A percentile compares a stretch with the other conserved stretches of the same genome.
Conservation (phyloP, 2,113 vertebrate species). For the Limanda limanda region DNA sequence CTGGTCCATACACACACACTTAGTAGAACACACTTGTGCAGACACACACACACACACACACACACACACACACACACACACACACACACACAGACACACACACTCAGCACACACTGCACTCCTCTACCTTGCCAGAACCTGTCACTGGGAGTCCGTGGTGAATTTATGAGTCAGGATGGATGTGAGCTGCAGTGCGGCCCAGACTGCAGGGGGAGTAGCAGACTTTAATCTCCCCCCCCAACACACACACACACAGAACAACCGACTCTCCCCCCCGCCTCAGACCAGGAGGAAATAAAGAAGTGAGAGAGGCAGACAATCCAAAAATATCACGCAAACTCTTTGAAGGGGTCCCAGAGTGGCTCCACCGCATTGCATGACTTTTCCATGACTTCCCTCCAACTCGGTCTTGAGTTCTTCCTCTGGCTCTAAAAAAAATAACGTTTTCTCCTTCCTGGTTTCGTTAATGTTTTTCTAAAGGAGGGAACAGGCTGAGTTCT, state of each 20-base stretch:
- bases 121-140: constrained; percentile 67
- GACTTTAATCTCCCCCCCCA: constrained; percentile 57
- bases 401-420: neutral
- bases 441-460: constrained; percentile 38
- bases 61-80: constrained; percentile 5
- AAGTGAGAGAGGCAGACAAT: constrained; percentile 50
- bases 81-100: constrained; percentile 14
- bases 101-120: constrained; percentile 27
- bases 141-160: constrained; percentile 55
- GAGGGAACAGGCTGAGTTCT: constrained; percentile 9
- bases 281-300: constrained; percentile 38
- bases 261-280: constrained; percentile 26
- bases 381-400: constrained; percentile 60
- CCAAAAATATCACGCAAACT: constrained; percentile 46
- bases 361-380: constrained; percentile 41
- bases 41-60: neutral
- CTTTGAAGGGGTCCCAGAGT: constrained; percentile 48
- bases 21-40: neutral
- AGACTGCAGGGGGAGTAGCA: constrained; percentile 66
- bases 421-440: neutral
- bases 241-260: constrained; percentile 56
- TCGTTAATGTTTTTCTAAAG: constrained; percentile 62
- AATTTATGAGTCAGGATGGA: constrained; percentile 65
- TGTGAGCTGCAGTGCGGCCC: constrained; percentile 66
- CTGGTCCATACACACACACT: constrained; percentile 21